phyloP scores from a whole-genome alignment of 2,113 vertebrate genomes.

The Acrocephalus arundinaceus region DNA sequence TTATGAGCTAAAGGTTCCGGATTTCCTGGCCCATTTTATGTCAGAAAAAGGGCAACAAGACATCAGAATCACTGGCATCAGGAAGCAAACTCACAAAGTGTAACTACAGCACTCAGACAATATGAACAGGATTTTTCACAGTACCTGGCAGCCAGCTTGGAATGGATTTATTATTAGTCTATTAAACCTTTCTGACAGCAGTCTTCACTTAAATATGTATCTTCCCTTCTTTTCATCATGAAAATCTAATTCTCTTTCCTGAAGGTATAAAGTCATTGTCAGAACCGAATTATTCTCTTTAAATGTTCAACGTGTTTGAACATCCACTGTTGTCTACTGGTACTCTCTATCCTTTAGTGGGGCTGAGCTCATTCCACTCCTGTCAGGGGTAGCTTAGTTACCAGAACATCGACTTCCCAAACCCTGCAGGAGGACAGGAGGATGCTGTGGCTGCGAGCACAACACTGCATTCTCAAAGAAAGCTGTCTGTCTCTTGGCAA shows the following conservation, averaged over 20 bases:
- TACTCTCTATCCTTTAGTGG: neutral
- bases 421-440: slow-evolving; percentile 38
- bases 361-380: neutral
- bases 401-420: slow-evolving; percentile 29
- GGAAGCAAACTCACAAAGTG: neutral
- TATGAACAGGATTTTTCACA: neutral
- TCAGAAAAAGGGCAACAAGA: neutral
- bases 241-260: slow-evolving; percentile 20
- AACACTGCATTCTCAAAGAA: slow-evolving; percentile 59
- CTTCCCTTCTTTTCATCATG: neutral
- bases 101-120: neutral
- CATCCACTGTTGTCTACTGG: slow-evolving; percentile 6
- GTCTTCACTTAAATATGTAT: neutral
- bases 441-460: slow-evolving; percentile 38
- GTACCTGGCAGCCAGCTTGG: neutral
- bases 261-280: neutral
- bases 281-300: neutral
- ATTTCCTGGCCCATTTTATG: neutral
- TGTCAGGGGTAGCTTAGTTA: neutral
- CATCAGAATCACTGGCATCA: neutral
- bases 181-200: neutral
- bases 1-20: neutral
- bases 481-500: slow-evolving; percentile 73
- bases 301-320: neutral
- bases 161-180: neutral